A percentile compares a stretch with the other conserved stretches of the same genome.
phyloP scores from a whole-genome alignment of 2,113 vertebrate genomes.

The Rynchops niger region DNA sequence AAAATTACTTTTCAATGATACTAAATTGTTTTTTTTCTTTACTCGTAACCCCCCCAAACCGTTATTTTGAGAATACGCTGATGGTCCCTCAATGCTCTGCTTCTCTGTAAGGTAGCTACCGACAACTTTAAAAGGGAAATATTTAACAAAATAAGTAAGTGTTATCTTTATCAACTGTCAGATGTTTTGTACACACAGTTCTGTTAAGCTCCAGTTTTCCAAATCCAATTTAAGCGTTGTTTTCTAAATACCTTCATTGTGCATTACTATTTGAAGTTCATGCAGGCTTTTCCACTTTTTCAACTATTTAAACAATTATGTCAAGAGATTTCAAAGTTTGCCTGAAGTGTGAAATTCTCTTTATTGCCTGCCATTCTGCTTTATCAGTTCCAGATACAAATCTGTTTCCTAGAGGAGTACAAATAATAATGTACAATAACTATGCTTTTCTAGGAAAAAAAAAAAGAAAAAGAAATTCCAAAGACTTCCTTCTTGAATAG shows the following conservation, averaged over 20 bases:
- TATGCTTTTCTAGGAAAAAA: not conserved
- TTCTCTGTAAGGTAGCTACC: not conserved
- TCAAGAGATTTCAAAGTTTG: not conserved
- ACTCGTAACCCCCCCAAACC: not conserved
- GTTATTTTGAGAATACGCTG: not conserved
- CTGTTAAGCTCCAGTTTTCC: not conserved
- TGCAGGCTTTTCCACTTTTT: not conserved
- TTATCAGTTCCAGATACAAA: not conserved
- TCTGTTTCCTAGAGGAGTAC: not conserved
- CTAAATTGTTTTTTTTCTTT: not conserved
- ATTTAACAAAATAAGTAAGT: not conserved
- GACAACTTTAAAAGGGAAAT: not conserved
- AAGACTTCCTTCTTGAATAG: not conserved
- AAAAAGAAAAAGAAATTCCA: not conserved
- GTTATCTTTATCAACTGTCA: not conserved
- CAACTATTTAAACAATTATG: not conserved
- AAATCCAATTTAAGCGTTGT: not conserved
- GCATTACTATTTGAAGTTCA: not conserved
- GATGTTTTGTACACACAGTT: not conserved
- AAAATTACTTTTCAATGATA: not conserved
- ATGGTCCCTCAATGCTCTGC: not conserved
- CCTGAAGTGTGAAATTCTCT: not conserved
- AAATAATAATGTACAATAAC: not conserved
- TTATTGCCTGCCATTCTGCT: not conserved
- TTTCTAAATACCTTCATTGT: not conserved